Percentiles rank a stretch among this genome's conserved stretches.
Conservation (phyloP, 2,113 vertebrate genomes). For the Ochotona curzoniae region DNA sequence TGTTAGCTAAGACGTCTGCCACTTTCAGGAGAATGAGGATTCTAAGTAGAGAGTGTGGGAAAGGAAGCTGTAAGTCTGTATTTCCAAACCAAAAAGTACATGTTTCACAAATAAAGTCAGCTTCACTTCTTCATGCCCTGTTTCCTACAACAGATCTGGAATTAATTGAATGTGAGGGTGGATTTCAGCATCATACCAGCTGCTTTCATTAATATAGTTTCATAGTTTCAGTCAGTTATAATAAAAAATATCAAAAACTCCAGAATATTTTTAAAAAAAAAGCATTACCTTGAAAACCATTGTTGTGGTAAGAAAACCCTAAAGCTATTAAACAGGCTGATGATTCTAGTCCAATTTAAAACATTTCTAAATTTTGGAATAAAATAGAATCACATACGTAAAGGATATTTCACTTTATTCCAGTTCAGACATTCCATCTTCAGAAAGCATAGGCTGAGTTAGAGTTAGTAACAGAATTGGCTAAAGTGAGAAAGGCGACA, state of each 20-base stretch:
- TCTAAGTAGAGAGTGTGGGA: neutral
- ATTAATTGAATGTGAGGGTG: conserved; percentile 39
- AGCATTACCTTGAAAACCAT: neutral
- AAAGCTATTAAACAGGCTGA: neutral
- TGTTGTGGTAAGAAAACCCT: neutral
- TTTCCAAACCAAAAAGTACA: neutral
- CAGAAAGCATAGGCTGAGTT: neutral
- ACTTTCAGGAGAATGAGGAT: neutral
- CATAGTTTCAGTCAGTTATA: conserved; percentile 13
- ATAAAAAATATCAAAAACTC: conserved; percentile 3
- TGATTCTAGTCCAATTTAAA: neutral
- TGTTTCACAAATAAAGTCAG: neutral
- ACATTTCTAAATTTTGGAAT: neutral
- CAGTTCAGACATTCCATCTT: neutral
- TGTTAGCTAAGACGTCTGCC: neutral
- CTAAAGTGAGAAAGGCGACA: conserved; percentile 19
- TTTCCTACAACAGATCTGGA: conserved; percentile 19
- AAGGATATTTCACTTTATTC: neutral
- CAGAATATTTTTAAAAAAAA: neutral
- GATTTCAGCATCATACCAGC: conserved; percentile 1
- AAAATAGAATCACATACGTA: neutral
- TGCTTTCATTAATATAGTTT: neutral
- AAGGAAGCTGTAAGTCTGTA: neutral
- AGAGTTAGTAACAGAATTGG: neutral
- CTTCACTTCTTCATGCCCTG: neutral